These are phyloP conservation scores for Leptobrachium ailaonicum DNA, from an alignment of 2,113 vertebrate genomes.

Conservation along the genomic window DNA sequence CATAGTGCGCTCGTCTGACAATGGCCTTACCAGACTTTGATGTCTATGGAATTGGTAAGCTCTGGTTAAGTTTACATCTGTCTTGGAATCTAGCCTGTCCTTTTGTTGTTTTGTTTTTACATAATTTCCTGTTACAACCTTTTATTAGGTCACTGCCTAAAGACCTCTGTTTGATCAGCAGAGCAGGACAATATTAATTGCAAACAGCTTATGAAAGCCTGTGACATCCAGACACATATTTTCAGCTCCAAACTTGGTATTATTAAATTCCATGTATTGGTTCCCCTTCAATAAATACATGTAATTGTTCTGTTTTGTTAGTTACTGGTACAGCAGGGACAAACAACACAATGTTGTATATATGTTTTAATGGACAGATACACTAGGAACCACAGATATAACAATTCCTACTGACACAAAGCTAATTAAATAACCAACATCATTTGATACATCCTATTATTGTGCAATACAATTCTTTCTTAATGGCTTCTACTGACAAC, in stretches of 20 bases:
- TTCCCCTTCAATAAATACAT: background rate
- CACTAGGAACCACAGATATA: background rate
- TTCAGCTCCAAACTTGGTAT: no score
- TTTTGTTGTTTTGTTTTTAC: no score
- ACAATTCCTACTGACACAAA: background rate
- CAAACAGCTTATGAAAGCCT: background rate
- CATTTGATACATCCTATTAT: background rate
- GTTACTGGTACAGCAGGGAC: background rate
- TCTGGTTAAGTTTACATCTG: no score
- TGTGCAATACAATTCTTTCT: background rate
- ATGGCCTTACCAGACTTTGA: no score
- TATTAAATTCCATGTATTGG: background rate
- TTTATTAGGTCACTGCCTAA: no score
- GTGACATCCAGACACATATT: background rate
- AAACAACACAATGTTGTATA: background rate
- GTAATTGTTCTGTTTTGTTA: background rate
- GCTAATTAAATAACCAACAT: background rate
- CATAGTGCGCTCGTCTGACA: no score
- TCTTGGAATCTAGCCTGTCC: no score
- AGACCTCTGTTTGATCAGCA: no score
- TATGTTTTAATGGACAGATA: background rate
- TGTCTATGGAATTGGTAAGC: no score
- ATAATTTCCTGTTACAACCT: no score
- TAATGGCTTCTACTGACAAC: background rate
- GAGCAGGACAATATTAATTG: background rate